Conservation (phyloP, 2,797 vertebrate species). For the Sternarchorhynchus goeldii region DNA sequence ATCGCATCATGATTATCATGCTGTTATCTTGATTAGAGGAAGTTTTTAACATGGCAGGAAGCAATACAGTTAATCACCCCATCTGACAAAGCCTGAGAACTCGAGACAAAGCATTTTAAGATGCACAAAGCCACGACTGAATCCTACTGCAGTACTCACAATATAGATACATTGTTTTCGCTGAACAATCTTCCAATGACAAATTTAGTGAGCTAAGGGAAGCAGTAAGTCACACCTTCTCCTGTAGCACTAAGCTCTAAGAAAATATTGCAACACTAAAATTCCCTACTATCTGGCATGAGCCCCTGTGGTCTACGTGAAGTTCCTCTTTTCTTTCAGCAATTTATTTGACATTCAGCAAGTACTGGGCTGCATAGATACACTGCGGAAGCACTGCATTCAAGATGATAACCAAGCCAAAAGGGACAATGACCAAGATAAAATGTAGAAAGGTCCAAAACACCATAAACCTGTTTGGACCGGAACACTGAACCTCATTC, state of each 20-base stretch:
- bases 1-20: conserved; percentile 38
- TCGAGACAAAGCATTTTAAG: neutral
- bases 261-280: conserved; percentile 13
- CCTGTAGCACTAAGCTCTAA: neutral
- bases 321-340: neutral
- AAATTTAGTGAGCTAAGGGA: neutral
- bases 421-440: neutral
- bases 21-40: conserved; percentile 44
- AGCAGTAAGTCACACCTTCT: neutral
- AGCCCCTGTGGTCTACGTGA: neutral
- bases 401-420: neutral
- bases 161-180: neutral
- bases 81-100: conserved; percentile 29
- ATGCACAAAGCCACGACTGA: no score
- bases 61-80: conserved; percentile 30
- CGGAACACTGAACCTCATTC: conserved; percentile 22
- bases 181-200: neutral
- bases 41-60: conserved; percentile 41
- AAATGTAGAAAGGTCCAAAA: neutral
- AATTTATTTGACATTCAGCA: conserved; percentile 5
- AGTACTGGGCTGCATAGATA: neutral
- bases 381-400: neutral
- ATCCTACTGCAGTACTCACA: neutral
- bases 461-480: conserved; percentile 27
- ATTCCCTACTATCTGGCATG: conserved; percentile 12